Evolutionary conservation across 2,797 vertebrate species (phyloP).

Genomic region (Etheostoma perlongum): DNA sequence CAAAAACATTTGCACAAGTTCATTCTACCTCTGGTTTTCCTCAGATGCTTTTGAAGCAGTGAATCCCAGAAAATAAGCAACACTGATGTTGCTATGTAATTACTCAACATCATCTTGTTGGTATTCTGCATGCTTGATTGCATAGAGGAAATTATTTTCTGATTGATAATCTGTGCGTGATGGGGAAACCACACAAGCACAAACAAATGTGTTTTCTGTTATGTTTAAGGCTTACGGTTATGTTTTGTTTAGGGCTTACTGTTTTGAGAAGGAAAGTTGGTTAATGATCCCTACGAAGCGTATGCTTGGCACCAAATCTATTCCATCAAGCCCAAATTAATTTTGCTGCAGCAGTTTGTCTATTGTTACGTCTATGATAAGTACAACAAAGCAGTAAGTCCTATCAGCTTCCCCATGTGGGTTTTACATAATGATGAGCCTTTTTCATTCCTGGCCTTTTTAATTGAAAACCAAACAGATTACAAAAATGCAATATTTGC

Average conservation of each 20-base stretch:
- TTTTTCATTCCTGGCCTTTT: constrained; percentile 4
- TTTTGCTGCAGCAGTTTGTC: background rate
- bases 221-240: background rate
- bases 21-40: background rate
- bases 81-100: constrained; percentile 40
- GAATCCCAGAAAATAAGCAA: constrained; percentile 41
- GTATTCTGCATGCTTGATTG: constrained; percentile 51
- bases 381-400: background rate
- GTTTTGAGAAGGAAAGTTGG: background rate
- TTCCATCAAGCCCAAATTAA: background rate
- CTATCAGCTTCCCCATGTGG: background rate
- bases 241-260: background rate
- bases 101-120: constrained; percentile 50
- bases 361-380: background rate
- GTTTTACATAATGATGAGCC: background rate
- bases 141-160: constrained; percentile 54
- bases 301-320: background rate
- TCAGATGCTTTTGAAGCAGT: constrained; percentile 21
- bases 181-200: constrained; percentile 6
- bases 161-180: constrained; percentile 42
- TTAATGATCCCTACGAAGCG: constrained; percentile 7
- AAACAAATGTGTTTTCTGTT: constrained; percentile 6
- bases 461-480: constrained; percentile 15
- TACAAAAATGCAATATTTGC: constrained; percentile 37
- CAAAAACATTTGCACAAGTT: background rate